These are phyloP conservation scores for Sapajus apella DNA, from an alignment of 2,113 vertebrate genomes.

Conservation along the genomic window DNA sequence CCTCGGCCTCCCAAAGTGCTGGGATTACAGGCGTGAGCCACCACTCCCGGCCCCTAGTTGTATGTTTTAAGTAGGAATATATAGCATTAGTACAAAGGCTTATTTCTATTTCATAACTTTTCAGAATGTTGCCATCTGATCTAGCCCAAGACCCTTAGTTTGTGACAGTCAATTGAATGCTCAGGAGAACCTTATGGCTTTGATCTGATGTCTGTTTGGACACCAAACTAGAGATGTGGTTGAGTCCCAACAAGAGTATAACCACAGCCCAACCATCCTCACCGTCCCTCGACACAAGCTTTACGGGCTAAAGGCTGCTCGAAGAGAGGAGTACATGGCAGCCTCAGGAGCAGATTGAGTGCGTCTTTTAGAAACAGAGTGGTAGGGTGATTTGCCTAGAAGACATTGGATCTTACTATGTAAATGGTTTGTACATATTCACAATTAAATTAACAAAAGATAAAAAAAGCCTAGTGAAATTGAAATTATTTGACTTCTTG, in stretches of 20 bases:
- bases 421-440: neutral
- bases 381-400: neutral
- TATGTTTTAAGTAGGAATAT: neutral
- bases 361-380: neutral
- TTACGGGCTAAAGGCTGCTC: neutral
- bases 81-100: neutral
- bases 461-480: neutral
- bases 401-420: neutral
- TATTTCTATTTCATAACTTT: neutral
- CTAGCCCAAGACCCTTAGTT: neutral
- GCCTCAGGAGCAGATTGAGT: neutral
- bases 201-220: neutral
- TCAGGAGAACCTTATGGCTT: neutral
- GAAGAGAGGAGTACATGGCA: neutral
- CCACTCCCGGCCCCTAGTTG: neutral
- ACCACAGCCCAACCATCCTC: neutral
- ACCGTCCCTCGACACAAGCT: no score
- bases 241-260: neutral
- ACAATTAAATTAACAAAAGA: constrained; percentile 24
- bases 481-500: constrained; percentile 30
- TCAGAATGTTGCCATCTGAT: neutral
- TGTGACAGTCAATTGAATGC: neutral
- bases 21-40: no score
- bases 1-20: no score
- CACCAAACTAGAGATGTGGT: neutral